A percentile compares a stretch with the other conserved stretches of the same genome.
Conservation (phyloP, 2,888 invertebrate species). For the Rhagonycha fulva region DNA sequence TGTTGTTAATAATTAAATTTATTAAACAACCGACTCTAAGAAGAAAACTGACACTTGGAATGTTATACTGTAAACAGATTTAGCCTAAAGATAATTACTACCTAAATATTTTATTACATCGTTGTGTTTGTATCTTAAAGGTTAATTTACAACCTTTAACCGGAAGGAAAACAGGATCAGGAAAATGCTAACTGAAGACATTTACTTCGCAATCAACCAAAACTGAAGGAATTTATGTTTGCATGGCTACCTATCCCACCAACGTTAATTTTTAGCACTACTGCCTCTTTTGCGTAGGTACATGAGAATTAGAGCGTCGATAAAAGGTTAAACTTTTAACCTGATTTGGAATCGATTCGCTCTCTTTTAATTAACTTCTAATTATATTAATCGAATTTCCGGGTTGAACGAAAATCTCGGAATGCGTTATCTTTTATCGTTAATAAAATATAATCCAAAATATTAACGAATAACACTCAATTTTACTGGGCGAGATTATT, state of each 20-base stretch:
- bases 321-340: not conserved
- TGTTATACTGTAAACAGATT: too few relatives aligned
- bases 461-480: not conserved
- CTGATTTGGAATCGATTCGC: not conserved
- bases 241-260: not conserved
- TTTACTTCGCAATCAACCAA: too few relatives aligned
- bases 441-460: not conserved
- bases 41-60: too few relatives aligned
- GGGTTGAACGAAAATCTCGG: not conserved
- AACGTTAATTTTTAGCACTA: not conserved
- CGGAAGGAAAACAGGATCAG: too few relatives aligned
- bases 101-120: too few relatives aligned
- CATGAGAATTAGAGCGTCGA: not conserved
- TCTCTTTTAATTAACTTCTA: not conserved
- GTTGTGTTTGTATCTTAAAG: too few relatives aligned
- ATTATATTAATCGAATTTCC: not conserved
- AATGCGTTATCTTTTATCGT: not conserved
- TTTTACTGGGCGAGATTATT: not conserved
- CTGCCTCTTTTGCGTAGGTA: not conserved
- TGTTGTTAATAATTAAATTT: too few relatives aligned
- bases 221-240: not conserved
- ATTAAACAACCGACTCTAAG: too few relatives aligned
- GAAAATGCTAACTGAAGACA: too few relatives aligned
- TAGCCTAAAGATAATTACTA: too few relatives aligned
- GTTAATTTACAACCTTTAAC: too few relatives aligned